Conservation (phyloP, 2,113 vertebrate genomes). For the Propithecus coquereli region DNA sequence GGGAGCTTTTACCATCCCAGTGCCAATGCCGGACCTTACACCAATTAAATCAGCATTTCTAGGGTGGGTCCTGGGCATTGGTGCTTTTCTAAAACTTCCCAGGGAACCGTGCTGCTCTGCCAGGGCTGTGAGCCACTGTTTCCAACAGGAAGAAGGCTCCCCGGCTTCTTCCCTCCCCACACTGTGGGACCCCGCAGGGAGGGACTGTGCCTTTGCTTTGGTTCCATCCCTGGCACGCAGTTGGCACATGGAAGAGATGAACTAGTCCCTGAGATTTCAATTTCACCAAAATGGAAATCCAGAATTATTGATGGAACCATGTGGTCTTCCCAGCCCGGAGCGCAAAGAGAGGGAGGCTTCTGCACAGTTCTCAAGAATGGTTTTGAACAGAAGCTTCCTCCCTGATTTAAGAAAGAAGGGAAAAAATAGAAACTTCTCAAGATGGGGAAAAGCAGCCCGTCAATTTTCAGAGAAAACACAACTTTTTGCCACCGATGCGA, state of each 20-base stretch:
- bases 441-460: constrained; percentile 80
- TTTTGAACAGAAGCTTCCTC: constrained; percentile 62
- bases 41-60: background rate
- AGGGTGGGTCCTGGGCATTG: background rate
- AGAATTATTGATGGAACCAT: constrained; percentile 54
- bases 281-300: constrained; percentile 60
- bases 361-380: background rate
- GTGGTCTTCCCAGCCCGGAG: constrained; percentile 52
- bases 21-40: background rate
- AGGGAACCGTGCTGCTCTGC: no score
- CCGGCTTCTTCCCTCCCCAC: no score
- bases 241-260: background rate
- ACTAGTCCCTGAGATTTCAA: background rate
- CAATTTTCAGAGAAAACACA: constrained; percentile 82
- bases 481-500: constrained; percentile 77
- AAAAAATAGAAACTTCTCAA: constrained; percentile 73
- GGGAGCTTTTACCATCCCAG: background rate
- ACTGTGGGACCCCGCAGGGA: background rate
- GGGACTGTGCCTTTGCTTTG: background rate
- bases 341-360: constrained; percentile 55
- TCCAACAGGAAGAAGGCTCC: background rate
- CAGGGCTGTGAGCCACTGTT: no score
- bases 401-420: background rate
- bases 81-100: background rate
- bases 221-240: background rate